Evolutionary conservation across 1,140 invertebrate species (phyloP), one percentile per base, ranked within the genome.

Genomic region (Monomorium pharaonis): DNA sequence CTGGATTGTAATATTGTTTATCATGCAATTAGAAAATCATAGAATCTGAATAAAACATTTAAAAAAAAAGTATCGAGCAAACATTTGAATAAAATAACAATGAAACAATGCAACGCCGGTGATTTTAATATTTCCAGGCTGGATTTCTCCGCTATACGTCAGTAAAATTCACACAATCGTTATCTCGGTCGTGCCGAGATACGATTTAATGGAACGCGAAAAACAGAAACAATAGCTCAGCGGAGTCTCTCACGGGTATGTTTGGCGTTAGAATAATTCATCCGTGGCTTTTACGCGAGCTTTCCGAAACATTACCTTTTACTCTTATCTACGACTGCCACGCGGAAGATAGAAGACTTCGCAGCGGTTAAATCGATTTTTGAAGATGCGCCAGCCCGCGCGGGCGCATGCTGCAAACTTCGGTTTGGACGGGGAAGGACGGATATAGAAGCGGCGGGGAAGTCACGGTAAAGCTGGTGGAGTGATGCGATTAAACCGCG

Each of bases 311-410:
- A 58, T 72, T 81, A 72, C 37, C 49, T 58, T 72, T 70, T 58
- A 21, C 18, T 58, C 65, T 70, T 81, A 81, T 81, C 78, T 81
- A 58, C 33, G 77, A 81, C 65, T 44, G 67, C 78, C 78, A 72
- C 51, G 33, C 21, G 33, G 65, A 72, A 81, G 78, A 81, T 81
- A 81, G 49, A 81, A 58, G 49, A 81, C 78, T 72, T 81, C 16
- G 49, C 51, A 18, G 65, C 18, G 21, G 78, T 24, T 81, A 72
- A 81, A 81, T 81, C 78, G 65, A 81, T 81, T 81, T 81, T 81
- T 81, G 65, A 58, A 70, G 78, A 72, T 81, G 78, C 78, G 49
- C 77, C 49, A 24, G 21, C 58, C 30, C 18, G 27, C n/a, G 30
- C 21, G 63, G 69, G 77, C 77, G 63, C 78, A 47, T 80, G 44